These are phyloP conservation scores for Salvator merianae DNA, from an alignment of 2,113 vertebrate genomes.

Conservation along the genomic window DNA sequence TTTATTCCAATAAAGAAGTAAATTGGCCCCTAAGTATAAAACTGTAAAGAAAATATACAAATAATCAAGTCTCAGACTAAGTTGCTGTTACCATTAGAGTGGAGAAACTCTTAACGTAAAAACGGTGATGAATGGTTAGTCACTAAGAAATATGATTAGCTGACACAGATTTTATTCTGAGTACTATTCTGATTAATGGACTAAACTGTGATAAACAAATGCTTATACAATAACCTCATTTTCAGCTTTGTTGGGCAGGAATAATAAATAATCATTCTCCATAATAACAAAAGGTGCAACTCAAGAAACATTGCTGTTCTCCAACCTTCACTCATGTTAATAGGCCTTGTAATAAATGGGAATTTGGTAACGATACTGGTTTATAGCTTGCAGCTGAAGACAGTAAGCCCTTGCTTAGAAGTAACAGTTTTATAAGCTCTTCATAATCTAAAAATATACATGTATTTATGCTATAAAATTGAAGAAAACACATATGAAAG, in stretches of 20 bases:
- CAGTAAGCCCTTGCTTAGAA: background rate
- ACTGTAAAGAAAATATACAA: constrained; percentile 9
- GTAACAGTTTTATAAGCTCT: background rate
- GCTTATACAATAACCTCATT: constrained; percentile 27
- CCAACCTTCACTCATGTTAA: background rate
- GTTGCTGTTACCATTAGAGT: background rate
- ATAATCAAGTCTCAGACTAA: constrained; percentile 5
- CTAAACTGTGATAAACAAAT: background rate
- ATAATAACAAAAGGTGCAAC: constrained; percentile 12
- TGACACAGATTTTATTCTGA: background rate
- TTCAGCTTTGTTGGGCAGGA: constrained; percentile 16
- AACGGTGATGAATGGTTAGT: constrained; percentile 4
- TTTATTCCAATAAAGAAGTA: background rate
- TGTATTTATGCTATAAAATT: background rate
- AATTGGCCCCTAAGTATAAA: background rate
- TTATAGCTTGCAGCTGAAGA: background rate
- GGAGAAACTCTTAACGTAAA: constrained; percentile 21
- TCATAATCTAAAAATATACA: constrained; percentile 5
- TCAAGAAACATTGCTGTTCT: background rate
- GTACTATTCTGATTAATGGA: constrained; percentile 10
- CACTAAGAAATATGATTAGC: constrained; percentile 21
- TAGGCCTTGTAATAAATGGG: background rate
- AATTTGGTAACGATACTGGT: background rate
- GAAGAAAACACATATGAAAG: background rate
- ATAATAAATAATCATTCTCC: constrained; percentile 33